These are phyloP conservation scores for Forficula auricularia DNA, from an alignment of 1,140 invertebrate species.

Conservation along the genomic window DNA sequence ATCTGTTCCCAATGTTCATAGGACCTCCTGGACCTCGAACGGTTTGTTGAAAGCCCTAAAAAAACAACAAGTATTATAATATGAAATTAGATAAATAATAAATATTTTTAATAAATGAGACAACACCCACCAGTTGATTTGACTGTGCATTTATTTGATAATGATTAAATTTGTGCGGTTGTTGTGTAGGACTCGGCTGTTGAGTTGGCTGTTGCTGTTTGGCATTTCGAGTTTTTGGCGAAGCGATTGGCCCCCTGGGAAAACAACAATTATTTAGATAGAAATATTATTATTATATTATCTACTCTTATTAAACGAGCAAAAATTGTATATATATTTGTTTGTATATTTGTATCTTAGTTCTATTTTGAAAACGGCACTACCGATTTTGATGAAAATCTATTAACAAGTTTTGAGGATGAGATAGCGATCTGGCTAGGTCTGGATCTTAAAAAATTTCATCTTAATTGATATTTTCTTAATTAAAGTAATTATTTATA, in stretches of 20 bases:
- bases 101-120: constrained; percentile 14
- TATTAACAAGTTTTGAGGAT: not conserved
- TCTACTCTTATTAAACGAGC: not conserved
- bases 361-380: not conserved
- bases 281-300: not conserved
- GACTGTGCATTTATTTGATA: constrained; percentile 31
- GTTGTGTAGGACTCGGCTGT: constrained; percentile 14
- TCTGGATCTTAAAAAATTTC: too few relatives aligned
- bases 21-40: constrained; percentile 30
- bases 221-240: constrained; percentile 31
- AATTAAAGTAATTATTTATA: too few relatives aligned
- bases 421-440: not conserved
- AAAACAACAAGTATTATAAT: not conserved
- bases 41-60: constrained; percentile 26
- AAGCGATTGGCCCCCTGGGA: constrained; percentile 31
- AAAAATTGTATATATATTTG: not conserved
- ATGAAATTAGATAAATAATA: not conserved
- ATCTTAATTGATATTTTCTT: too few relatives aligned
- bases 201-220: constrained; percentile 24
- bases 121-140: constrained; percentile 28
- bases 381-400: not conserved
- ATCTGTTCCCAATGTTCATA: constrained; percentile 5
- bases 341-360: not conserved
- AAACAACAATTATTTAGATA: not conserved
- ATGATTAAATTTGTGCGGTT: constrained; percentile 20